Base-by-base conservation (phyloP, 2,797 vertebrate species). In the Cyprinodon diabolis region DNA sequence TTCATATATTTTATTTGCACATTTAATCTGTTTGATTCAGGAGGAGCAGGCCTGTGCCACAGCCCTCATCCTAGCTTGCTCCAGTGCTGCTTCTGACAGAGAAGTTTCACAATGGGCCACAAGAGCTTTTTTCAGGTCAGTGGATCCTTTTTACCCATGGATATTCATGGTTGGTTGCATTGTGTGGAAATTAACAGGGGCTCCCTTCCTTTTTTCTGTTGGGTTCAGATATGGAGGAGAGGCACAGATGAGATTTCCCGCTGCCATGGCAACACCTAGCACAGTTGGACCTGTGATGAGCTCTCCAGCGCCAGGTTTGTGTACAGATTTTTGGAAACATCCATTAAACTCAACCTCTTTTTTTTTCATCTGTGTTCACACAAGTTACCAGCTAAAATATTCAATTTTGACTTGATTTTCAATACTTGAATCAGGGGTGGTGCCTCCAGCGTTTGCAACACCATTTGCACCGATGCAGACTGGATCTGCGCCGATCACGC, bases 31-130 rank as follows among this genome's bases (percentile, higher is more conserved):
- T 60, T 78, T n/a, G 78, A 10, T 66, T 2, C 87, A 97, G 98
- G 97, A 97, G 90, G 96, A 97, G 84, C 97, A 99, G 74, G 96
- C 98, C 13, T 99, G 97, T 93, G 96, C 96, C 17, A 97, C 97
- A 15, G 95, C 97, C 5, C 94, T 99, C 70, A 98, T 99, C 82
- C 94, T 99, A 75, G 96, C 97, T 30, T 99, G 97, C 82, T 99
- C 98, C 68, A 93, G 77, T 23, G 93, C 97, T 45, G 96, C 97
- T 4, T 95, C 68, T 84, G 97, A 99, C 79, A 90, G 96, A 87
- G 98, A 99, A 82, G 95, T 99, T 1, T 98, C 98, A 8, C 93
- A 95, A 6, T 99, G 98, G 98, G 97, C 97, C 66, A 96, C 97
- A 10, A 95, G 97, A 87, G 97, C 97, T 0, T 99, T 99, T 88